Percentiles rank a stretch among this genome's conserved stretches.
phyloP scores from a whole-genome alignment of 2,797 vertebrate species.

The Acestrorhynchus altus region DNA sequence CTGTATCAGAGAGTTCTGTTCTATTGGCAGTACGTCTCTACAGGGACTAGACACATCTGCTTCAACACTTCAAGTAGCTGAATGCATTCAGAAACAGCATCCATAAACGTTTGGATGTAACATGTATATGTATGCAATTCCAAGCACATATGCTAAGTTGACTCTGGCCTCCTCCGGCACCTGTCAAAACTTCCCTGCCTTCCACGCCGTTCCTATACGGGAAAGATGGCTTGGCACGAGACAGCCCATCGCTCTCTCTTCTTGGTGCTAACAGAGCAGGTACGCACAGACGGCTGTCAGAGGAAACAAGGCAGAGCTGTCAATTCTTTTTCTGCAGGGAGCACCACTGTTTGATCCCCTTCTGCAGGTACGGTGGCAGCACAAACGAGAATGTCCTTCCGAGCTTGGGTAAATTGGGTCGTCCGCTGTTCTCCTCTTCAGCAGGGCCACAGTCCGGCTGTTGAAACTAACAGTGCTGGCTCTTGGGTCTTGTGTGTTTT shows the following conservation, averaged over 20 bases:
- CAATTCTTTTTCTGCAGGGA: slow-evolving; percentile 41
- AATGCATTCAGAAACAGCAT: too few species aligned
- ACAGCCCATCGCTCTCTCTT: slow-evolving; percentile 66
- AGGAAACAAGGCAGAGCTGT: slow-evolving; percentile 68
- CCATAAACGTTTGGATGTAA: too few species aligned
- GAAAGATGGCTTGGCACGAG: slow-evolving; percentile 61
- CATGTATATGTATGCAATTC: background rate
- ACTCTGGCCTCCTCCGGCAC: slow-evolving; percentile 63
- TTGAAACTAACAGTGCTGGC: background rate
- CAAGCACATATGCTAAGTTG: too few species aligned
- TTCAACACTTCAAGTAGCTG: too few species aligned
- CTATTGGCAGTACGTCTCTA: too few species aligned
- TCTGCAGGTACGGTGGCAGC: background rate
- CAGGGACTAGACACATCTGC: too few species aligned
- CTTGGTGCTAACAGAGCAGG: slow-evolving; percentile 65
- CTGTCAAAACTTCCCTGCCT: slow-evolving; percentile 66
- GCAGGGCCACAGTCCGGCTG: background rate
- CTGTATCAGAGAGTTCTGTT: too few species aligned
- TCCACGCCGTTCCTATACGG: slow-evolving; percentile 70
- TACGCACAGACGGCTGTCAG: slow-evolving; percentile 65
- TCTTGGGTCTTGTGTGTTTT: background rate
- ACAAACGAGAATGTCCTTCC: slow-evolving; percentile 12
- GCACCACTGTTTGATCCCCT: slow-evolving; percentile 63
- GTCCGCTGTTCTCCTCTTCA: background rate
- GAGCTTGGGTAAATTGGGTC: slow-evolving; percentile 21